Percentiles rank a stretch among this genome's conserved stretches.
phyloP scores from a whole-genome alignment of 2,797 vertebrate genomes.

The Poecilia wingei region DNA sequence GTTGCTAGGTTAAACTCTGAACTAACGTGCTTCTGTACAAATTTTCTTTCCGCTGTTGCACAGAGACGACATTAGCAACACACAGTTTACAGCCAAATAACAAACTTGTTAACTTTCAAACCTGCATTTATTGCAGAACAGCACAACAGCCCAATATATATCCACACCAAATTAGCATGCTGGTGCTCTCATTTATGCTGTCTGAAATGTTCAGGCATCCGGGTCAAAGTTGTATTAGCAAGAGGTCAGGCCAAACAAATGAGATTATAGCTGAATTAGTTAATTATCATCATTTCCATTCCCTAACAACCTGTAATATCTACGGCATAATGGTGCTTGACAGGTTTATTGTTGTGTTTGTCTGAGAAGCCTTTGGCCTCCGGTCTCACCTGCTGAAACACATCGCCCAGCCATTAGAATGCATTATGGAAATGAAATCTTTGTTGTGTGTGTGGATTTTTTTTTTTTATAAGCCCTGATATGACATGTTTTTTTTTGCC shows the following conservation, averaged over 20 bases:
- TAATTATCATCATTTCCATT: constrained; percentile 84
- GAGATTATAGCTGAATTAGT: constrained; percentile 84
- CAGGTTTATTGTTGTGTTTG: constrained; percentile 81
- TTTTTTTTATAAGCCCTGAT: constrained; percentile 48
- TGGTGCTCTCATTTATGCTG: constrained; percentile 66
- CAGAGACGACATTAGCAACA: neutral
- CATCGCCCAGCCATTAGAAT: constrained; percentile 80
- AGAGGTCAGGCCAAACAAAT: constrained; percentile 79
- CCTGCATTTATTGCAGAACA: constrained; percentile 22
- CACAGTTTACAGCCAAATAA: constrained; percentile 26
- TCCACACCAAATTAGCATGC: constrained; percentile 57
- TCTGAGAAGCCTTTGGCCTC: constrained; percentile 79
- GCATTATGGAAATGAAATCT: constrained; percentile 83
- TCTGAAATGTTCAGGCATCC: constrained; percentile 63
- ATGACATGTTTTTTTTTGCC: constrained; percentile 33
- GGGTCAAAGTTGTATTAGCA: constrained; percentile 73
- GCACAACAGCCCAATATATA: constrained; percentile 24
- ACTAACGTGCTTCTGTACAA: neutral
- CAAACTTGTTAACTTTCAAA: constrained; percentile 12
- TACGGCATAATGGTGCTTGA: constrained; percentile 81
- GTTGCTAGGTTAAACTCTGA: neutral
- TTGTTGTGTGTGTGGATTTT: constrained; percentile 51
- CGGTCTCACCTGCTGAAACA: constrained; percentile 77
- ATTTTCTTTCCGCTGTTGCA: neutral
- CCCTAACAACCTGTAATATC: constrained; percentile 77